Base-by-base conservation (phyloP, 2,888 invertebrate genomes). In the Drosophila mercatorum region DNA sequence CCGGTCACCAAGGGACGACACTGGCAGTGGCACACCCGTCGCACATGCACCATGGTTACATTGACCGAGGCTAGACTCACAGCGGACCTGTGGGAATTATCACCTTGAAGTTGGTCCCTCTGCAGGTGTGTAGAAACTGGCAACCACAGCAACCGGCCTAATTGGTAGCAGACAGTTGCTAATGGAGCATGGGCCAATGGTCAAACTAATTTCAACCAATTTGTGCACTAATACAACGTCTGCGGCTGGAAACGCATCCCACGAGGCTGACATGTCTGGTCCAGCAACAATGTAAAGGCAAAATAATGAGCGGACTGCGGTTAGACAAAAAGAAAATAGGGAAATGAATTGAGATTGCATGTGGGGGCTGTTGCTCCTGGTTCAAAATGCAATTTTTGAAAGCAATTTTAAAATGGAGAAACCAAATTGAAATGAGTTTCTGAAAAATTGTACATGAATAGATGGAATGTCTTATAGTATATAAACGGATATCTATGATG, bases 111-210 rank as follows among this genome's bases (percentile, higher is more conserved):
- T 70, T 43, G 51, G 38, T 40, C 47, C 22, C 28, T 36, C 28
- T 36, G n/a, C 38, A 55, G 44, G n/a, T 38, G 55, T 40, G 36
- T 26, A 3, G 14, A 2, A 49, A 17, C 4, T 26, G 28, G 55
- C 56, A 77, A 75, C 82, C 73, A 72, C 69, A 84, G 72, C 72
- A 84, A 73, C 83, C 58, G 43, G 56, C 55, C 55, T 78, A 81
- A 81, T 81, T 81, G 81, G 68, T 60, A 44, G 38, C 47, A 40
- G 34, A 28, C 36, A 43, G 7, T 40, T 38, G 28, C 28, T 43
- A 43, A 64, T 34, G 52, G 41, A n/a, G 43, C 46, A 12, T 22
- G 12, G 26, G 26, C 14, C 56, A 43, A 53, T 65, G 36, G 62
- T 49, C 53, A 22, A 65, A 64, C 66, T 61, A 80, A 75, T 70